A percentile compares a stretch with the other conserved stretches of the same genome.
Evolutionary conservation across 2,888 invertebrate species (phyloP).

Genomic region (Hermodice carunculata): DNA sequence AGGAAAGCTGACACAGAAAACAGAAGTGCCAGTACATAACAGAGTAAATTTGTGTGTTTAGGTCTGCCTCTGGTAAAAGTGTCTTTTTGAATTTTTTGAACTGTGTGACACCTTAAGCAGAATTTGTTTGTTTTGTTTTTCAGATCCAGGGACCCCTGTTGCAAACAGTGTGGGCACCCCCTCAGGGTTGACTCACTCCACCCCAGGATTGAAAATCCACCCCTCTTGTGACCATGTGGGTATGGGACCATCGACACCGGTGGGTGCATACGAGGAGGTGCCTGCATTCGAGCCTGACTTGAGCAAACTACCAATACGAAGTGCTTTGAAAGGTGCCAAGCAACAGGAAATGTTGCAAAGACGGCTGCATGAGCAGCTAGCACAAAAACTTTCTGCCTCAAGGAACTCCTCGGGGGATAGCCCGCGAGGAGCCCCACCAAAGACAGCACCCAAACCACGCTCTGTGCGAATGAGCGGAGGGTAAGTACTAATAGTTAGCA

Average conservation of each 20-base stretch:
- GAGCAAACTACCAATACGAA: constrained; percentile 67
- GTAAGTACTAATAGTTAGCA: no score
- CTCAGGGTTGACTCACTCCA: background rate
- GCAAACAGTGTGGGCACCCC: background rate
- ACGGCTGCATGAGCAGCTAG: constrained; percentile 34
- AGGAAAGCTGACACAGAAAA: no score
- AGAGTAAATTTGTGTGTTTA: no score
- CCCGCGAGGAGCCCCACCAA: constrained; percentile 26
- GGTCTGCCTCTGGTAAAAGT: no score
- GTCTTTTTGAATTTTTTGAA: no score
- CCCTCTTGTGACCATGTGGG: no score
- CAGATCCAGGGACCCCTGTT: no score
- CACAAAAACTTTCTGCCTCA: background rate
- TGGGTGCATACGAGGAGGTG: constrained; percentile 45
- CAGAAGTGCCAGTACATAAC: no score
- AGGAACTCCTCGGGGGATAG: background rate
- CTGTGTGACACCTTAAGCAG: no score
- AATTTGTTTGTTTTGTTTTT: no score
- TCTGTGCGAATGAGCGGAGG: constrained; percentile 4
- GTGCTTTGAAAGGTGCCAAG: constrained; percentile 65
- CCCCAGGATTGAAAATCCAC: no score
- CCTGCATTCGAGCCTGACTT: constrained; percentile 69
- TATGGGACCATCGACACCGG: no score
- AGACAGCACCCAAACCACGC: constrained; percentile 42
- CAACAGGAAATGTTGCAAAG: constrained; percentile 25